A percentile compares a stretch with the other conserved stretches of the same genome.
Evolutionary conservation across 2,888 invertebrate species (phyloP).

Genomic region (Drosophila paramelanica): DNA sequence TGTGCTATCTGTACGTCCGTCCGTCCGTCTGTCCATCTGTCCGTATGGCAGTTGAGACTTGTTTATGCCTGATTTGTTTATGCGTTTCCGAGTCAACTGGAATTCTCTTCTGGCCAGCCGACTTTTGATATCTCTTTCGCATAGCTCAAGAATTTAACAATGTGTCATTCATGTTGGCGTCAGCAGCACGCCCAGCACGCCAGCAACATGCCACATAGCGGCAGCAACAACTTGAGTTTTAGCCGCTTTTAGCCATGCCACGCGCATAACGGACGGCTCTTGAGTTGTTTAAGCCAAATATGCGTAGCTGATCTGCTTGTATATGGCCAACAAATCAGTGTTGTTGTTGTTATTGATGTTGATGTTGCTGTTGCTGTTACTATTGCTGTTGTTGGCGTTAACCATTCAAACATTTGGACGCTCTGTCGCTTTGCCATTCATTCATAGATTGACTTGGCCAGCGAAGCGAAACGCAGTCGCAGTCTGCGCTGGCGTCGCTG

Average conservation of each 20-base stretch:
- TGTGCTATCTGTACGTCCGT: neutral
- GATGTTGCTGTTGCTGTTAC: slow-evolving; percentile 22
- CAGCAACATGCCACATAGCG: slow-evolving; percentile 5
- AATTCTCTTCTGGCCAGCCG: slow-evolving; percentile 66
- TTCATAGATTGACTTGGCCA: slow-evolving; percentile 73
- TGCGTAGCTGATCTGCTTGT: slow-evolving; percentile 78
- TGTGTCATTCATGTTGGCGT: slow-evolving; percentile 44
- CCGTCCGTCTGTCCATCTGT: neutral
- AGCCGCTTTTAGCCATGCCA: slow-evolving; percentile 75
- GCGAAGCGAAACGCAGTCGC: slow-evolving; percentile 53
- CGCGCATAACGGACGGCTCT: slow-evolving; percentile 59
- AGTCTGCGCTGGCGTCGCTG: slow-evolving; percentile 21
- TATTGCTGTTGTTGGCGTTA: slow-evolving; percentile 32
- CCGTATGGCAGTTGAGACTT: slow-evolving; percentile 29
- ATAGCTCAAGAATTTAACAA: slow-evolving; percentile 28
- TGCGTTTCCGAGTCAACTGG: slow-evolving; percentile 77
- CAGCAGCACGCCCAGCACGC: slow-evolving; percentile 1
- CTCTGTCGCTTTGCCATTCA: slow-evolving; percentile 75
- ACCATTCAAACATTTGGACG: slow-evolving; percentile 70
- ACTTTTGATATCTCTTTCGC: slow-evolving; percentile 51
- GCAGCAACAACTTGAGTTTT: slow-evolving; percentile 17
- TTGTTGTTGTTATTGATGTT: slow-evolving; percentile 23
- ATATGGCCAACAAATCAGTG: slow-evolving; percentile 75
- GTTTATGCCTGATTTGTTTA: slow-evolving; percentile 74
- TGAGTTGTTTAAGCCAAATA: slow-evolving; percentile 74